Conservation (phyloP, 2,113 vertebrate genomes). For the Panthera leo region DNA sequence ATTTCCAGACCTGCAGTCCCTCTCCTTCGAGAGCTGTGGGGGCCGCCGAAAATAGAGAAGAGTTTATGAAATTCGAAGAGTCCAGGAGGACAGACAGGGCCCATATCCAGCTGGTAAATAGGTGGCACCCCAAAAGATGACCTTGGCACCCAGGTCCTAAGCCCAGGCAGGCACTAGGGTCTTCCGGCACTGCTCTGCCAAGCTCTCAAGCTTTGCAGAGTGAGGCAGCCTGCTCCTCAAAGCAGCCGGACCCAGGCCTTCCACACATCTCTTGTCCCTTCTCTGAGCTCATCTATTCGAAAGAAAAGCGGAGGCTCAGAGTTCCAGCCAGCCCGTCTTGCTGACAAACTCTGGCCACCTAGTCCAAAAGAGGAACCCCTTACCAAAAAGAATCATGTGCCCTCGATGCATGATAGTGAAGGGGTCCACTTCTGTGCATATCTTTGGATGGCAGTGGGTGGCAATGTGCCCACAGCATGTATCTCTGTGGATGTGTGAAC, state of each 20-base stretch:
- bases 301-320: neutral
- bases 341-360: neutral
- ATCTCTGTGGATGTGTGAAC: neutral
- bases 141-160: neutral
- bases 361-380: neutral
- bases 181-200: neutral
- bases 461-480: neutral
- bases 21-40: neutral
- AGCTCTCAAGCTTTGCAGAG: neutral
- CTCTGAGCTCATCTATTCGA: neutral
- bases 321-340: neutral
- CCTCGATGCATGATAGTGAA: neutral
- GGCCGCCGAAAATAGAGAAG: neutral
- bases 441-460: neutral
- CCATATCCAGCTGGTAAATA: neutral
- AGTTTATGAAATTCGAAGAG: neutral
- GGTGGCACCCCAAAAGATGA: neutral
- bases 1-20: neutral
- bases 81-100: neutral
- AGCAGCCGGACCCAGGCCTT: neutral
- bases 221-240: neutral
- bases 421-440: neutral
- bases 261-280: neutral
- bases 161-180: neutral
- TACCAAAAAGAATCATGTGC: neutral